Conservation (phyloP, 2,113 vertebrate genomes). For the Bettongia penicillata region DNA sequence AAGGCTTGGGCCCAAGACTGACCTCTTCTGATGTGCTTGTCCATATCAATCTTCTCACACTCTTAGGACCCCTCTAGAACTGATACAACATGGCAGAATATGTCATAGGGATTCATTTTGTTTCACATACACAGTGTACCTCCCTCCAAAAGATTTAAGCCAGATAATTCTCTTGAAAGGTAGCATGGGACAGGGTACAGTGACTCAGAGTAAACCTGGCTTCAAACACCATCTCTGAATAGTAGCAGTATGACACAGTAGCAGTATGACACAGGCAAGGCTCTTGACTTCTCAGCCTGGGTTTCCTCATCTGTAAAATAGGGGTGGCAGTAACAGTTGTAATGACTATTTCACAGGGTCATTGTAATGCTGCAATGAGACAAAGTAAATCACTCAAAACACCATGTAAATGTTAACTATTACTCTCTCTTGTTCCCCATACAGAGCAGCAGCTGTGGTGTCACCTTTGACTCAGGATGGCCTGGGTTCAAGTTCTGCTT, state of each 20-base stretch:
- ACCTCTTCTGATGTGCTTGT: background rate
- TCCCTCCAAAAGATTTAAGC: too few species aligned
- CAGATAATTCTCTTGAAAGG: background rate
- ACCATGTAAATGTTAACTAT: background rate
- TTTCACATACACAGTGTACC: background rate
- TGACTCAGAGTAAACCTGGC: background rate
- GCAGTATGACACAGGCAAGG: background rate
- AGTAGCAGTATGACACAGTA: background rate
- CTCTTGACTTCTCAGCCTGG: background rate
- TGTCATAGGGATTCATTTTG: background rate
- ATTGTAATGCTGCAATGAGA: too few species aligned
- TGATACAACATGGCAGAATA: background rate
- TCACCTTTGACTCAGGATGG: background rate
- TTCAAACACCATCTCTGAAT: background rate
- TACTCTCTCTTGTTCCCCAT: background rate
- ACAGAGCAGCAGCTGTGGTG: too few species aligned
- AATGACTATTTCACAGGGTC: background rate
- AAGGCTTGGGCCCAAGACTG: background rate
- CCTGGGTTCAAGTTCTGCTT: background rate
- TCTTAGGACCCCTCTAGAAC: background rate
- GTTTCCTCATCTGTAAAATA: background rate
- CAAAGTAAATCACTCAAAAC: background rate
- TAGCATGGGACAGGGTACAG: too few species aligned
- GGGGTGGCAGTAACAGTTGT: background rate
- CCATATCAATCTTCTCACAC: background rate